These are phyloP conservation scores for Drosophila saltans DNA, from an alignment of 1,140 invertebrate genomes.

Conservation along the genomic window DNA sequence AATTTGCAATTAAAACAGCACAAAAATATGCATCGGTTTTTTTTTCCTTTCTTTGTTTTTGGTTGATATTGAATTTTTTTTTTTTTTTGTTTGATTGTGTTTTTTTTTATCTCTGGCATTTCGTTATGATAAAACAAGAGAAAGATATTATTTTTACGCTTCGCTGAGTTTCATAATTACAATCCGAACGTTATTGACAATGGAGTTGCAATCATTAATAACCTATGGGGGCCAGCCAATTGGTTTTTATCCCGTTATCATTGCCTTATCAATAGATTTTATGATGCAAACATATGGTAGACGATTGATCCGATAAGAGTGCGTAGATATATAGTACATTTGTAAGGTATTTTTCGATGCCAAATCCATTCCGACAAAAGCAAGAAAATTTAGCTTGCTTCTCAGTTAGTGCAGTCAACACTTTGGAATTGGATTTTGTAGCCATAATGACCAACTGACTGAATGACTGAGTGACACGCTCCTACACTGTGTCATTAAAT, in stretches of 20 bases:
- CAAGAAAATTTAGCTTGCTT: not conserved
- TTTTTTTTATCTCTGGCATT: constrained; percentile 36
- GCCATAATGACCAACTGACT: constrained; percentile 53
- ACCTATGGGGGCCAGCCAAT: constrained; percentile 24
- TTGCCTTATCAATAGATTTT: constrained; percentile 35
- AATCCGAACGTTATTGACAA: constrained; percentile 18
- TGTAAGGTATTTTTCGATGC: too few species aligned
- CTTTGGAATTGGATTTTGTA: constrained; percentile 63
- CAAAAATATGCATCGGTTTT: constrained; percentile 34
- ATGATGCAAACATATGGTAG: constrained; percentile 54
- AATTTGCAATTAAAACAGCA: constrained; percentile 59
- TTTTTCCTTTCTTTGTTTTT: constrained; percentile 2
- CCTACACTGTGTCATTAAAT: constrained; percentile 7
- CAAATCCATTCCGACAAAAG: not conserved
- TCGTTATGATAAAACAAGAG: constrained; percentile 40
- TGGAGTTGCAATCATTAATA: constrained; percentile 33
- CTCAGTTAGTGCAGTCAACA: constrained; percentile 38
- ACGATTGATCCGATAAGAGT: constrained; percentile 30
- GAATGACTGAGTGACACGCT: constrained; percentile 54
- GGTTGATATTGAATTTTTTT: constrained; percentile 8
- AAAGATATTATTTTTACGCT: constrained; percentile 31
- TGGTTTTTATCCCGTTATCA: constrained; percentile 58
- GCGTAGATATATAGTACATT: not conserved
- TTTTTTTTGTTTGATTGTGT: not conserved
- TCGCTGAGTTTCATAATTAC: constrained; percentile 49